These are phyloP conservation scores for Drosophila varians DNA, from an alignment of 1,140 invertebrate species.

Conservation along the genomic window DNA sequence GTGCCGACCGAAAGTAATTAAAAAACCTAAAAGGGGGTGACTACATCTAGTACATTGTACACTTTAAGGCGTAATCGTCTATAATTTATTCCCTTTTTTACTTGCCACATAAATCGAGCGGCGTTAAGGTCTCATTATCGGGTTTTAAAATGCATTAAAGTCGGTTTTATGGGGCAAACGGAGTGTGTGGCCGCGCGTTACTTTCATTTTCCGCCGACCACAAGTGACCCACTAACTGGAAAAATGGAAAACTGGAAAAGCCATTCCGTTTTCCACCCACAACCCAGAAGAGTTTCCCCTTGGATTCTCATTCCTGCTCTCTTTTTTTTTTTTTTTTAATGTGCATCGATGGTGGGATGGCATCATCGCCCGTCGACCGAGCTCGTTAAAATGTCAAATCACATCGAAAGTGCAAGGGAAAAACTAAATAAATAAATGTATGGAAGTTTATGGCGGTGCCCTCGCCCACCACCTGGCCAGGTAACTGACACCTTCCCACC, in stretches of 20 bases:
- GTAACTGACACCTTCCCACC: slow-evolving; percentile 27
- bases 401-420: slow-evolving; percentile 62
- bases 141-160: slow-evolving; percentile 11
- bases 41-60: background rate
- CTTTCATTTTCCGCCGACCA: slow-evolving; percentile 28
- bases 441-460: background rate
- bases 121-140: slow-evolving; percentile 1
- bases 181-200: slow-evolving; percentile 10
- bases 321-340: slow-evolving; percentile 27
- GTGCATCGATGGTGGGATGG: slow-evolving; percentile 55
- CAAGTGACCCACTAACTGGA: slow-evolving; percentile 36
- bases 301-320: slow-evolving; percentile 9
- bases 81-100: background rate
- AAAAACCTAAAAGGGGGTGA: background rate
- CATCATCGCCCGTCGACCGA: slow-evolving; percentile 46
- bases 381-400: slow-evolving; percentile 46
- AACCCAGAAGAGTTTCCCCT: background rate
- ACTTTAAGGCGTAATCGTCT: background rate
- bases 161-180: slow-evolving; percentile 21
- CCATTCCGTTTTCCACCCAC: background rate
- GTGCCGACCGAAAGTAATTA: background rate
- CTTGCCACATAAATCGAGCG: background rate
- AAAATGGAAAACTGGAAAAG: slow-evolving; percentile 4
- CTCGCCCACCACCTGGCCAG: slow-evolving; percentile 8
- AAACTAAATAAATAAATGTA: background rate